Percentiles rank a stretch among this genome's conserved stretches.
phyloP scores from a whole-genome alignment of 2,797 vertebrate species.

The Enteromius afrohamiltoni region DNA sequence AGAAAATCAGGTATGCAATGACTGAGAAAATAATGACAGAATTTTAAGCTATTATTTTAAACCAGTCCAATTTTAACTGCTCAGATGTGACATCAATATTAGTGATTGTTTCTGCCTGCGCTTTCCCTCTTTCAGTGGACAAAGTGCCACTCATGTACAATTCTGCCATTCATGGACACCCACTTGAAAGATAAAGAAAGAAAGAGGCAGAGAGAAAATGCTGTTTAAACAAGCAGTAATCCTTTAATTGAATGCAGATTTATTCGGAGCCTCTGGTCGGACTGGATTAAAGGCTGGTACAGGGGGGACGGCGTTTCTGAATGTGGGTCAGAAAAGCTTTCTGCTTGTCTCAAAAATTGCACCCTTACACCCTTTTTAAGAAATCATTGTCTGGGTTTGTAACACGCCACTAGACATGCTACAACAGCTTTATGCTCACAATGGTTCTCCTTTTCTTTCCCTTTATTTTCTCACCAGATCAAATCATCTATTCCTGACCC shows the following conservation, averaged over 20 bases:
- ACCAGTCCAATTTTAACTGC: constrained; percentile 4
- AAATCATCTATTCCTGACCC: neutral
- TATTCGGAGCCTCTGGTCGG: constrained; percentile 75
- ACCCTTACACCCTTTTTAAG: constrained; percentile 71
- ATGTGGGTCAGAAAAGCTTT: constrained; percentile 68
- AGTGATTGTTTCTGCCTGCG: constrained; percentile 18
- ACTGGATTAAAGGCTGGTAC: constrained; percentile 73
- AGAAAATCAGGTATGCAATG: neutral
- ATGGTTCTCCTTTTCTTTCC: neutral
- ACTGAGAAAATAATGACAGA: constrained; percentile 1
- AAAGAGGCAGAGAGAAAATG: constrained; percentile 71
- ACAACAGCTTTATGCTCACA: neutral
- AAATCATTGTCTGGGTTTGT: constrained; percentile 59
- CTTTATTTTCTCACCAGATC: neutral
- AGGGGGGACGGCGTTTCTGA: constrained; percentile 50
- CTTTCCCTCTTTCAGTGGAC: constrained; percentile 36
- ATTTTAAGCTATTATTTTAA: constrained; percentile 13
- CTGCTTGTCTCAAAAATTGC: constrained; percentile 72
- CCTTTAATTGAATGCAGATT: constrained; percentile 86
- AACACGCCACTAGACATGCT: constrained; percentile 3
- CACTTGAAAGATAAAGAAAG: constrained; percentile 76
- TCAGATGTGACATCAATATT: constrained; percentile 20
- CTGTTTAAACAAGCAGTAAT: constrained; percentile 82
- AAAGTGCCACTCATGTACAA: constrained; percentile 38
- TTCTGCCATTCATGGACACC: constrained; percentile 70